These are phyloP conservation scores for Rapana venosa DNA, from an alignment of 2,888 invertebrate genomes.

Conservation along the genomic window DNA sequence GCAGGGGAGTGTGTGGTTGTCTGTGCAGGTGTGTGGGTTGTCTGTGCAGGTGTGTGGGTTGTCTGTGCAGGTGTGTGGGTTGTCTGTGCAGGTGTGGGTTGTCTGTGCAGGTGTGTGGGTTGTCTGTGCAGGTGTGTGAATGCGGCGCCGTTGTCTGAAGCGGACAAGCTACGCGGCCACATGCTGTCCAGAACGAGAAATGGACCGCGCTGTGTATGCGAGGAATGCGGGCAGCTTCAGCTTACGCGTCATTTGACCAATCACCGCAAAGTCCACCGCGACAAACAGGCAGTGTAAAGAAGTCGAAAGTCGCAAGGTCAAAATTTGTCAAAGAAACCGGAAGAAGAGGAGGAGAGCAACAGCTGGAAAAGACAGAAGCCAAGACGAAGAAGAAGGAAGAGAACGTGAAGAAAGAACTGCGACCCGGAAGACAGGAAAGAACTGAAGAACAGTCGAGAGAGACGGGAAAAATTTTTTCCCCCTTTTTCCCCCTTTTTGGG, in stretches of 20 bases:
- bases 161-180: conserved; percentile 26
- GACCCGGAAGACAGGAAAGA: background rate
- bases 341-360: background rate
- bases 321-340: background rate
- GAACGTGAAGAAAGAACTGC: background rate
- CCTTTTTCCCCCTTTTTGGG: too few species aligned
- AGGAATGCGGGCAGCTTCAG: conserved; percentile 31
- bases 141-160: conserved; percentile 27
- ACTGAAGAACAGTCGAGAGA: too few species aligned
- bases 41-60: too few species aligned
- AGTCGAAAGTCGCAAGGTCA: background rate
- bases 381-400: background rate
- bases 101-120: too few species aligned
- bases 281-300: background rate
- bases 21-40: too few species aligned
- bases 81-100: too few species aligned
- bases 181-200: conserved; percentile 26
- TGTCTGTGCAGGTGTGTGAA: conserved; percentile 1
- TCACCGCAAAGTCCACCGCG: conserved; percentile 20
- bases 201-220: conserved; percentile 25
- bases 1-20: too few species aligned
- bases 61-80: too few species aligned
- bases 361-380: background rate
- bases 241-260: conserved; percentile 30
- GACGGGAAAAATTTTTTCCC: too few species aligned